Evolutionary conservation across 2,113 vertebrate genomes (phyloP).

Genomic region (Xyrauchen texanus): DNA sequence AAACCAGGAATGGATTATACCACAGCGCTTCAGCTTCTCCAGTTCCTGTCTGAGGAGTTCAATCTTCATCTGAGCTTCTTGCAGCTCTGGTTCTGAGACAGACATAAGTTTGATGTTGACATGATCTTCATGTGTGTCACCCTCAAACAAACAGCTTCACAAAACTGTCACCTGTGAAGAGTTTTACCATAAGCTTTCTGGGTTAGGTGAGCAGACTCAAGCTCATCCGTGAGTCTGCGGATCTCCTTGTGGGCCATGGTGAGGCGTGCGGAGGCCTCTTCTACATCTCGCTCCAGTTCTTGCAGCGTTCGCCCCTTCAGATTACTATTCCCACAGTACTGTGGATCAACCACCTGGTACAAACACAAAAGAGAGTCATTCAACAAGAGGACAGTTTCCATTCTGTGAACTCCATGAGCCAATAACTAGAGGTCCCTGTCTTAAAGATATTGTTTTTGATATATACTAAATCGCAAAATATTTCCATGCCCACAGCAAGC

Average conservation of each 20-base stretch:
- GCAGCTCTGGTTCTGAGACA: slow-evolving; percentile 67
- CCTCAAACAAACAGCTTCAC: not conserved
- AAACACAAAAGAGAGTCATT: not conserved
- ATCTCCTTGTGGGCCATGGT: slow-evolving; percentile 74
- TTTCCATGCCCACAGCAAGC: too few species aligned
- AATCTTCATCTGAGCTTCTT: slow-evolving; percentile 68
- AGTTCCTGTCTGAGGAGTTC: slow-evolving; percentile 65
- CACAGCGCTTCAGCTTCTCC: slow-evolving; percentile 66
- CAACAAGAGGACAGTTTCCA: not conserved
- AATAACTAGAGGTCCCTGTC: not conserved
- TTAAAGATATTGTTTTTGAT: too few species aligned
- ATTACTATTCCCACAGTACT: not conserved
- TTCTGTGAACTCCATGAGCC: not conserved
- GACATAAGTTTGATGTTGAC: not conserved
- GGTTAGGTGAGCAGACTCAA: slow-evolving; percentile 70
- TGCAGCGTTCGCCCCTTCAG: slow-evolving; percentile 52
- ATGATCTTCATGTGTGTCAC: not conserved
- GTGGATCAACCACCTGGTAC: not conserved
- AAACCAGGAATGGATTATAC: slow-evolving; percentile 53
- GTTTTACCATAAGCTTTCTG: slow-evolving; percentile 68
- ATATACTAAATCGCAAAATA: too few species aligned
- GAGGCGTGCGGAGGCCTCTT: slow-evolving; percentile 69
- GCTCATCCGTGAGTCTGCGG: slow-evolving; percentile 70
- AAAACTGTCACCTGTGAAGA: not conserved
- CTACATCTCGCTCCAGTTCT: slow-evolving; percentile 67